A percentile compares a stretch with the other conserved stretches of the same genome.
Conservation (phyloP, 2,113 vertebrate genomes). For the Ophiodon elongatus region DNA sequence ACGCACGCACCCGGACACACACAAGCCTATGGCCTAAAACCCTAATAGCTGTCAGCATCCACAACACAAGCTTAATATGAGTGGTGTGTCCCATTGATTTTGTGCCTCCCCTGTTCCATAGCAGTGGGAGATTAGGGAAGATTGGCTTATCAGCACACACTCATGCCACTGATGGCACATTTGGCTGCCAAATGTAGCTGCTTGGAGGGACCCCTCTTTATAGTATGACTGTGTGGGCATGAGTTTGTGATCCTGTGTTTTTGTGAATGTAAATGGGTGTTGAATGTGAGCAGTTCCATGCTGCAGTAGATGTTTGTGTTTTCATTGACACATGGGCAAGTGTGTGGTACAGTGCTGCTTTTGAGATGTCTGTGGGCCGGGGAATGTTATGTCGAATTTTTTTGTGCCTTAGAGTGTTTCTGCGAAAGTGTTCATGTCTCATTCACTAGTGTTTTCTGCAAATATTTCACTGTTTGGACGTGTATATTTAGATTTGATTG, state of each 20-base stretch:
- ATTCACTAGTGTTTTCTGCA: not conserved
- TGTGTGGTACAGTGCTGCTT: not conserved
- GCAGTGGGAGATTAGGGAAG: constrained; percentile 50
- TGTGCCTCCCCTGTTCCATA: constrained; percentile 59
- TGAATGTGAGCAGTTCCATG: not conserved
- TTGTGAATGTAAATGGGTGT: not conserved
- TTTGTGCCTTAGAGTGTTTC: not conserved
- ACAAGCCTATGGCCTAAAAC: constrained; percentile 19
- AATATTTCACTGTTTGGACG: not conserved
- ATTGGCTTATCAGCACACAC: constrained; percentile 60
- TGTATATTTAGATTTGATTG: not conserved
- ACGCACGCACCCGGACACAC: constrained; percentile 15
- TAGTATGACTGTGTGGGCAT: not conserved
- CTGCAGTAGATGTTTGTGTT: not conserved
- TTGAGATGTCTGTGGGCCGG: not conserved
- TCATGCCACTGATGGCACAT: constrained; percentile 49
- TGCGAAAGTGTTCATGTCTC: not conserved
- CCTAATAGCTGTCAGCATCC: constrained; percentile 64
- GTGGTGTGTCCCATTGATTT: constrained; percentile 71
- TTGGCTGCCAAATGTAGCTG: constrained; percentile 51
- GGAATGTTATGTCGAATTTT: not conserved
- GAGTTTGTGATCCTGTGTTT: not conserved
- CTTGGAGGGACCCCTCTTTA: constrained; percentile 38
- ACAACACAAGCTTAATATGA: constrained; percentile 67
- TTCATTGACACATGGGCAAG: not conserved